These are phyloP conservation scores for Turritopsis dohrnii DNA, from an alignment of 30 jellyfish, hydroid and myxozoan genomes.

Conservation along the genomic window DNA sequence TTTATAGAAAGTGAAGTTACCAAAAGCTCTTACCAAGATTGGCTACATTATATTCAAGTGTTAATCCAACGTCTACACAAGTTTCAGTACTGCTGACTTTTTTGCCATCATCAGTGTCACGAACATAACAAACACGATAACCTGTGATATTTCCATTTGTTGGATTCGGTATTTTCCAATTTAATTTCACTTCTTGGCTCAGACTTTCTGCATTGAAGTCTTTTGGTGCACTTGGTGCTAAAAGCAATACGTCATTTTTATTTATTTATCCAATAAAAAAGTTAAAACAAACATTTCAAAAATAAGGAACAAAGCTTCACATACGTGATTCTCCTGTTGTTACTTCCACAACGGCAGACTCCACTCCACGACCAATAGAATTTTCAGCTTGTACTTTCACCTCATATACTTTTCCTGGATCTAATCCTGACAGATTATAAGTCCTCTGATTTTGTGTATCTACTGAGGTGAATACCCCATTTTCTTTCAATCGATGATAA, in stretches of 20 bases:
- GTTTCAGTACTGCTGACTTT: not conserved
- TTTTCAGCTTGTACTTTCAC: not conserved
- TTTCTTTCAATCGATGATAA: not conserved
- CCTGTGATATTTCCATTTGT: slow-evolving; percentile 3
- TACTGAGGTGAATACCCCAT: not conserved
- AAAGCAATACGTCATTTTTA: not conserved
- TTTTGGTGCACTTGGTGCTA: slow-evolving; percentile 15
- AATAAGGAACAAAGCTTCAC: not conserved
- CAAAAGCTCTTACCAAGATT: not conserved
- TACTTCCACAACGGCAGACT: not conserved
- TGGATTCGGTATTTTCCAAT: not conserved
- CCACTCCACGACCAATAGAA: not conserved
- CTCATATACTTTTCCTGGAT: not conserved
- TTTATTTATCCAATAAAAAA: not conserved
- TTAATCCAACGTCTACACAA: not conserved
- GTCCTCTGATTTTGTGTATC: not conserved
- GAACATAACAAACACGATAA: slow-evolving; percentile 1
- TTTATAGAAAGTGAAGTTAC: not conserved
- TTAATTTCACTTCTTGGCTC: not conserved
- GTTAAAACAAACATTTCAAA: not conserved
- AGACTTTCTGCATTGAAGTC: not conserved
- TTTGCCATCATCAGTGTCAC: slow-evolving; percentile 2
- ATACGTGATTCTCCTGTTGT: slow-evolving; percentile 13
- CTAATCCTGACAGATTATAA: not conserved
- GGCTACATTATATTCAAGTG: not conserved